Evolutionary conservation across 2,113 vertebrate species (phyloP).

Genomic region (Tonatia bakeri): DNA sequence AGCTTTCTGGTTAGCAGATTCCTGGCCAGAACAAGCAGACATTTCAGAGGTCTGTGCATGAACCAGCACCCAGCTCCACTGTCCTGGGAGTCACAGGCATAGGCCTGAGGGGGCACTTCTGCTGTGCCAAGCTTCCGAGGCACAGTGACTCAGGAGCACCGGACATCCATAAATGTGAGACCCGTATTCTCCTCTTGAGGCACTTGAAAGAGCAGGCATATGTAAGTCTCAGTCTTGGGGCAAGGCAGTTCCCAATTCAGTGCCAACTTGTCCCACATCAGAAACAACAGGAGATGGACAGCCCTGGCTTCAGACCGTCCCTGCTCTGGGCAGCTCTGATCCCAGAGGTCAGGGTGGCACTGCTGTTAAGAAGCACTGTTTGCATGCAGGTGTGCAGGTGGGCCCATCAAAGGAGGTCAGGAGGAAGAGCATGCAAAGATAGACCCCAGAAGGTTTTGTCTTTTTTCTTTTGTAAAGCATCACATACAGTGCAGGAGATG

Average conservation of each 20-base stretch:
- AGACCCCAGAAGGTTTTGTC: background rate
- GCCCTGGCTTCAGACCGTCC: background rate
- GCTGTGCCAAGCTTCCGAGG: rapidly evolving
- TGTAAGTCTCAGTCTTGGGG: background rate
- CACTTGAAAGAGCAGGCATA: background rate
- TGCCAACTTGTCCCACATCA: background rate
- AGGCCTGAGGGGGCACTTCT: background rate
- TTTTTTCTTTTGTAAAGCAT: background rate
- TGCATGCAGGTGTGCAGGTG: rapidly evolving
- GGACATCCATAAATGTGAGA: background rate
- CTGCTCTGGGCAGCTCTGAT: background rate
- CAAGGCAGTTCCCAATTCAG: background rate
- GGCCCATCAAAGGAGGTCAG: background rate
- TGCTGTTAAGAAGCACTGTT: background rate
- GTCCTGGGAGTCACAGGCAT: too few species aligned
- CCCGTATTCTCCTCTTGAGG: background rate
- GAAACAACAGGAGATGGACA: background rate
- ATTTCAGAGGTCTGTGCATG: too few species aligned
- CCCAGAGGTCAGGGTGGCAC: background rate
- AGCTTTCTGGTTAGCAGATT: background rate
- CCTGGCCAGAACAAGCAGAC: background rate
- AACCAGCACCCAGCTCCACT: background rate
- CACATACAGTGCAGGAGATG: background rate
- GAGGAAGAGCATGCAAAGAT: background rate
- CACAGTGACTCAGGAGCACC: background rate